phyloP scores from a whole-genome alignment of 2,888 invertebrate species.

The Lasioglossum villosulum region DNA sequence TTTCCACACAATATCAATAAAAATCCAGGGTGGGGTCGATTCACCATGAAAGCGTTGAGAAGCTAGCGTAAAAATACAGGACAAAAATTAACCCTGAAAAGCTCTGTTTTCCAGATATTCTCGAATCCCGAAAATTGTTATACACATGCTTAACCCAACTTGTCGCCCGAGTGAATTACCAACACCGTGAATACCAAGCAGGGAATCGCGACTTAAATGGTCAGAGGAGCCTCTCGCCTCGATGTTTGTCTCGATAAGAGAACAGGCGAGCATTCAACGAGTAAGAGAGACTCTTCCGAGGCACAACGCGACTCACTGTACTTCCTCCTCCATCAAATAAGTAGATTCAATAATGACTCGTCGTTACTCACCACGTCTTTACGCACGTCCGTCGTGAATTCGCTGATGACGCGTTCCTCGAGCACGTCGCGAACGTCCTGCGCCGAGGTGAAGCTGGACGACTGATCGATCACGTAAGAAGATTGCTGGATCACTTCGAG shows the following conservation, averaged over 20 bases:
- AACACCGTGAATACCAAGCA: neutral
- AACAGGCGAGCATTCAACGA: neutral
- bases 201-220: neutral
- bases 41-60: too few relatives aligned
- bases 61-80: neutral
- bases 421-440: slow-evolving; percentile 72
- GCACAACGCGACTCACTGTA: slow-evolving; percentile 19
- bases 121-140: neutral
- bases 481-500: slow-evolving; percentile 76
- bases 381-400: slow-evolving; percentile 83
- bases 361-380: slow-evolving; percentile 78
- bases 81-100: neutral
- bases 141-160: neutral
- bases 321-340: neutral
- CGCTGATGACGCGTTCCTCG: slow-evolving; percentile 86
- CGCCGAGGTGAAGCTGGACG: slow-evolving; percentile 77
- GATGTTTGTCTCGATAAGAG: neutral
- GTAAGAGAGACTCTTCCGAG: neutral
- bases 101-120: neutral
- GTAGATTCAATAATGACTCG: slow-evolving; percentile 28
- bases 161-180: neutral
- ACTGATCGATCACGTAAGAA: slow-evolving; percentile 78
- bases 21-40: too few relatives aligned
- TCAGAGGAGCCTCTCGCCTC: neutral
- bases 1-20: too few relatives aligned